Evolutionary conservation across 2,888 invertebrate genomes (phyloP).

Genomic region (Dasypogon diadema): DNA sequence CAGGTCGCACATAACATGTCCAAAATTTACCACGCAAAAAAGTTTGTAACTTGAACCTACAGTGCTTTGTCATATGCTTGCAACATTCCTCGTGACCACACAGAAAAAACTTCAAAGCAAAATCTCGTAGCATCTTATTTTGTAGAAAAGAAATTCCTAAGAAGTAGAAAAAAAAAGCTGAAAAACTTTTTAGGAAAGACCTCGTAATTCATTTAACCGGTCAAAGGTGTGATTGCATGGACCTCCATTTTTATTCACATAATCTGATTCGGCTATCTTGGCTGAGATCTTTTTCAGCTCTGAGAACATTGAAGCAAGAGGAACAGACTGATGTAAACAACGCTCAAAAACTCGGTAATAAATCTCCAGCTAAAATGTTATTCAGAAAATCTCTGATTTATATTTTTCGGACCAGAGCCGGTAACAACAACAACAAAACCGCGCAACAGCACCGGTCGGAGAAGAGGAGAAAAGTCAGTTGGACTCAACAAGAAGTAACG

Average conservation of each 20-base stretch:
- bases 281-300: slow-evolving; percentile 50
- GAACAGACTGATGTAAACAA: slow-evolving; percentile 58
- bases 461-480: background rate
- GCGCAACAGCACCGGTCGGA: background rate
- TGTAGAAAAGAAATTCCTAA: slow-evolving; percentile 15
- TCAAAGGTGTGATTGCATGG: slow-evolving; percentile 57
- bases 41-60: no score
- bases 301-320: slow-evolving; percentile 41
- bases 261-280: slow-evolving; percentile 51
- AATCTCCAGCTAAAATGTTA: slow-evolving; percentile 58
- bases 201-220: slow-evolving; percentile 56
- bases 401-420: slow-evolving; percentile 49
- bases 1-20: no score
- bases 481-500: slow-evolving; percentile 3
- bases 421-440: slow-evolving; percentile 14
- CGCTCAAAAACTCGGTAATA: slow-evolving; percentile 58
- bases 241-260: slow-evolving; percentile 54
- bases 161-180: slow-evolving; percentile 25
- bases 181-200: slow-evolving; percentile 51
- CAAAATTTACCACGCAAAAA: no score
- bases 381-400: slow-evolving; percentile 60
- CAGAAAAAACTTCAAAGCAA: background rate
- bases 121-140: background rate
- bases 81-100: background rate
- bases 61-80: background rate